These are phyloP conservation scores for Pectinophora gossypiella DNA, from an alignment of 1,140 invertebrate genomes.

Conservation along the genomic window DNA sequence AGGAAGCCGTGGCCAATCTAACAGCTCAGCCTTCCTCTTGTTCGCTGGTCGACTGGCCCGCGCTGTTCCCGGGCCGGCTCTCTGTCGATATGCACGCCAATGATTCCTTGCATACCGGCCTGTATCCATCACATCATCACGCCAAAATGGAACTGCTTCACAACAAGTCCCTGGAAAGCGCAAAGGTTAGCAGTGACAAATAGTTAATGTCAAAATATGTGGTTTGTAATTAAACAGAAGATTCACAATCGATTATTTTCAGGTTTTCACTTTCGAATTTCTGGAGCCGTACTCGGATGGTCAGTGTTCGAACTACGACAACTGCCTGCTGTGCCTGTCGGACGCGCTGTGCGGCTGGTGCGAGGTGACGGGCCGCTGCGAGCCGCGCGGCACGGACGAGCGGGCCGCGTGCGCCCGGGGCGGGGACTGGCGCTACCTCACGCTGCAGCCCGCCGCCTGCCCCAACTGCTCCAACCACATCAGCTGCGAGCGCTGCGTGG, in stretches of 20 bases:
- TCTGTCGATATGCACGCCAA: slow-evolving; percentile 84
- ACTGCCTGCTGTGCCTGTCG: slow-evolving; percentile 91
- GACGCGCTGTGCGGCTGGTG: slow-evolving; percentile 96
- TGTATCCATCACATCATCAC: slow-evolving; percentile 77
- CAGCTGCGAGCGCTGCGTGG: slow-evolving; percentile 87
- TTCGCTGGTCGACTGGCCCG: slow-evolving; percentile 76
- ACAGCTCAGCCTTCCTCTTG: slow-evolving; percentile 82
- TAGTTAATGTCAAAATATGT: too few species aligned
- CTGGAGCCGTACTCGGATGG: slow-evolving; percentile 90
- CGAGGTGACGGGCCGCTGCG: slow-evolving; percentile 80
- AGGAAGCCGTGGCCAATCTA: slow-evolving; percentile 75
- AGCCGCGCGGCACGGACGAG: slow-evolving; percentile 80
- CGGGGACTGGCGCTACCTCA: slow-evolving; percentile 86
- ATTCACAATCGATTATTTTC: slow-evolving; percentile 19
- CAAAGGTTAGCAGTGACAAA: slow-evolving; percentile 76
- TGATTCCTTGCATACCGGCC: slow-evolving; percentile 70
- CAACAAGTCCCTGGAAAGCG: slow-evolving; percentile 81
- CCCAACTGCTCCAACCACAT: slow-evolving; percentile 91
- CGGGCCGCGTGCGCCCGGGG: slow-evolving; percentile 75
- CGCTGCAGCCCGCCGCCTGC: slow-evolving; percentile 87
- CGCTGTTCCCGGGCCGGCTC: slow-evolving; percentile 75
- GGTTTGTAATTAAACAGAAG: not conserved
- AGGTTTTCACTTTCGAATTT: slow-evolving; percentile 91
- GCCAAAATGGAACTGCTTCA: slow-evolving; percentile 89
- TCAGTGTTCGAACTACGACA: slow-evolving; percentile 85